Evolutionary conservation across 2,888 invertebrate species (phyloP).

Genomic region (Epinotia ramella): DNA sequence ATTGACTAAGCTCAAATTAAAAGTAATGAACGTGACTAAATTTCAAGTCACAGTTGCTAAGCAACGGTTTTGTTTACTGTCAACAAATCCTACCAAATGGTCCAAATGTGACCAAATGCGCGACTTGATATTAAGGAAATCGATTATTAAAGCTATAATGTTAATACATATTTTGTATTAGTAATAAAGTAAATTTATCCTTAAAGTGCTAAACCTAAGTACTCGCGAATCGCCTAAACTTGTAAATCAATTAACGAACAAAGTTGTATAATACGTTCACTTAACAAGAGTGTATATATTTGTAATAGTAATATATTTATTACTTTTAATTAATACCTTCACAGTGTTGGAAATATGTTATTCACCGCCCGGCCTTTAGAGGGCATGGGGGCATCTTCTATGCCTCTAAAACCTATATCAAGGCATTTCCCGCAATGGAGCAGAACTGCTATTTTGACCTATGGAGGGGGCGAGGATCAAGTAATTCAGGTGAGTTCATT

Average conservation of each 20-base stretch:
- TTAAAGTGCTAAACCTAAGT: not conserved
- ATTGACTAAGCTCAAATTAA: not conserved
- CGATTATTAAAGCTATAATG: not conserved
- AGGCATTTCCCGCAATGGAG: slow-evolving; percentile 76
- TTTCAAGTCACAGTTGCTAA: slow-evolving; percentile 44
- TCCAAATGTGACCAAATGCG: not conserved
- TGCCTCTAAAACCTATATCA: slow-evolving; percentile 57
- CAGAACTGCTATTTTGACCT: slow-evolving; percentile 68
- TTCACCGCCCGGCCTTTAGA: slow-evolving; percentile 56
- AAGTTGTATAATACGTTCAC: slow-evolving; percentile 31
- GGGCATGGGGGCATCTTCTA: slow-evolving; percentile 65
- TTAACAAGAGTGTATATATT: slow-evolving; percentile 28
- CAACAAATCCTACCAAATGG: slow-evolving; percentile 20
- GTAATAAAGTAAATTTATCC: not conserved
- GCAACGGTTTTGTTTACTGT: slow-evolving; percentile 43
- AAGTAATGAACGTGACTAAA: not conserved
- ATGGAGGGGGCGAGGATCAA: slow-evolving; percentile 58
- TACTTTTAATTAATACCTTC: slow-evolving; percentile 17
- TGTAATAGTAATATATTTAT: not conserved
- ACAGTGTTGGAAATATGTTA: slow-evolving; percentile 56
- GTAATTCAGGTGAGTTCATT: slow-evolving; percentile 51
- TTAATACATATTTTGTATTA: not conserved
- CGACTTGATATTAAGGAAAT: not conserved
- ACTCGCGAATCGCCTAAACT: not conserved
- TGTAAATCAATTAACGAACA: slow-evolving; percentile 36